These are phyloP conservation scores for Mola mola DNA, from an alignment of 2,113 vertebrate genomes.

Conservation along the genomic window DNA sequence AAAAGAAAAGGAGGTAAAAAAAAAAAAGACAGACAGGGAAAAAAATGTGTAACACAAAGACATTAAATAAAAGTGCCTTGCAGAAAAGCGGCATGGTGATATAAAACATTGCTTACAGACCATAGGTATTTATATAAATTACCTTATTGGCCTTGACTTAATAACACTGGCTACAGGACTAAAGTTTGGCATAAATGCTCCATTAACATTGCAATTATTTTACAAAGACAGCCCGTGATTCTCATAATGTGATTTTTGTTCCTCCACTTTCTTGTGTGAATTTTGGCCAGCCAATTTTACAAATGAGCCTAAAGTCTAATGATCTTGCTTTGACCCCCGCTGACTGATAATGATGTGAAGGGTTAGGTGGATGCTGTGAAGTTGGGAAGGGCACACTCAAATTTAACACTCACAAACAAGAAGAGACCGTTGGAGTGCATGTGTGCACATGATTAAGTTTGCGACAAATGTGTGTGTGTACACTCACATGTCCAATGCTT, in stretches of 20 bases:
- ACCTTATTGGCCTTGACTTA: constrained; percentile 38
- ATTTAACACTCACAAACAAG: constrained; percentile 63
- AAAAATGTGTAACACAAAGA: no score
- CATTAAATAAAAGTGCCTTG: constrained; percentile 87
- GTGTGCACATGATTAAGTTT: constrained; percentile 2
- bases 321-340: constrained; percentile 69
- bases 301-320: constrained; percentile 71
- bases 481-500: neutral
- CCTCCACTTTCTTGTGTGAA: constrained; percentile 59
- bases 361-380: constrained; percentile 60
- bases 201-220: constrained; percentile 48
- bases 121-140: constrained; percentile 7
- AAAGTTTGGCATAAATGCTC: constrained; percentile 34
- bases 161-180: constrained; percentile 16
- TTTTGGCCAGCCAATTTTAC: constrained; percentile 63
- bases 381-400: constrained; percentile 58
- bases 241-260: constrained; percentile 61
- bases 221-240: constrained; percentile 58
- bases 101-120: neutral
- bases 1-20: constrained; percentile 10
- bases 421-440: constrained; percentile 39
- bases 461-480: neutral
- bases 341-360: constrained; percentile 70
- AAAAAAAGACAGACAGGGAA: constrained; percentile 10
- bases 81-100: constrained; percentile 82